Base-by-base conservation (phyloP, 2,888 invertebrate species). In the Coleophora flavipennella region DNA sequence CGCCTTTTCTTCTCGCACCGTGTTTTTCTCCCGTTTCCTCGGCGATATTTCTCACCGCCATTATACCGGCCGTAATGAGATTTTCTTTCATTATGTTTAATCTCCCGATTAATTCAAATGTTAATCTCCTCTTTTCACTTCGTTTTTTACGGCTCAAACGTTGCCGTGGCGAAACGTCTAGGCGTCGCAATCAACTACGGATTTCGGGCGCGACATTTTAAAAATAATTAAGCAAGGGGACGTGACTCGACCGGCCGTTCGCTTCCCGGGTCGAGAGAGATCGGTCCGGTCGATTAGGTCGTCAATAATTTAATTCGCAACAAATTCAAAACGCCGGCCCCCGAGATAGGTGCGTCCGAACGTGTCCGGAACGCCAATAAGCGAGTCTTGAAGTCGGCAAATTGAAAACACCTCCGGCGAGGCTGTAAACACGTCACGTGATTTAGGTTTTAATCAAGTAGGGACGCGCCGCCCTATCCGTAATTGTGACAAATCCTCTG, bases 401-500 rank as follows among this genome's bases (percentile, higher is more conserved):
- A 84, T 83, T 84, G 83, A 83, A 83, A 83, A 84, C 83, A 83
- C 83, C 83, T 83, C 78, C 71, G 77, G 77, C 74, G 73, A 53
- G 72, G 78, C 81, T 83, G 84, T 84, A 84, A 83, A 84, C 84
- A 83, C 81, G 84, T 83, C 84, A 83, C 84, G 84, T 84, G 84
- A 84, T 84, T 84, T 84, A 84, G 84, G 83, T 83, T 84, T 84
- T 84, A 84, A 84, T 84, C 84, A 84, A 84, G 81, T 76, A 77
- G 80, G 81, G 80, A 77, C 83, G 75, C 77, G 62, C 73, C 72
- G 68, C 70, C 74, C 74, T 62, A 71, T 65, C n/a, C 77, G 83
- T 84, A 84, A 84, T 84, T 84, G 84, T 83, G 84, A 84, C 84
- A 84, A 84, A 84, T 83, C 81, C 84, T 81, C 83, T 84, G 84